A percentile compares a stretch with the other conserved stretches of the same genome.
Conservation (phyloP, 2,113 vertebrate species). For the Anas platyrhynchos region DNA sequence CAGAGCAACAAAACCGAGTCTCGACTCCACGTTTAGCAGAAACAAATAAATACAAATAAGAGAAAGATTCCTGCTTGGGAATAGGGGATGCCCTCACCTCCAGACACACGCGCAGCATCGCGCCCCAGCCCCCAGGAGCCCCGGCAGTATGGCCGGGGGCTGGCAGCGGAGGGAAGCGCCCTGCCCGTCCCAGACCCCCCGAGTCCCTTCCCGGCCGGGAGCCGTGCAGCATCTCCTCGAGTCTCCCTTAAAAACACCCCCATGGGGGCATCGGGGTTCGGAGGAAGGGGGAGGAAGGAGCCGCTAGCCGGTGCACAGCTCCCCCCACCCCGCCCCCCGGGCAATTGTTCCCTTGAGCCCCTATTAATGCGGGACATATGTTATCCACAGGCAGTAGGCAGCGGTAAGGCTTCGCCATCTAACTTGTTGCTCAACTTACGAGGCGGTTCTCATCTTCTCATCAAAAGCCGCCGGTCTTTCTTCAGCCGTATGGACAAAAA, state of each 20-base stretch:
- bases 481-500: constrained; percentile 88
- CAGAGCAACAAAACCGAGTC: not conserved
- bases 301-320: not conserved
- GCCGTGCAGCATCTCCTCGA: not conserved
- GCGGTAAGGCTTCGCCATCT: constrained; percentile 64
- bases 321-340: not conserved
- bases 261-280: not conserved
- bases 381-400: constrained; percentile 80
- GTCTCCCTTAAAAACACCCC: not conserved
- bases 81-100: not conserved
- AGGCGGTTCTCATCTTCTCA: constrained; percentile 84
- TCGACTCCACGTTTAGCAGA: not conserved
- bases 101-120: not conserved
- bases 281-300: not conserved
- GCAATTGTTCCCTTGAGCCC: constrained; percentile 59
- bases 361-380: constrained; percentile 85
- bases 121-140: not conserved
- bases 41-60: not conserved
- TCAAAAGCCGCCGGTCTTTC: constrained; percentile 86
- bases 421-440: constrained; percentile 81
- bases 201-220: not conserved
- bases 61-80: not conserved
- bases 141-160: not conserved
- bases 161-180: not conserved
- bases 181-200: not conserved